Percentiles rank a stretch among this genome's conserved stretches.
Conservation (phyloP, 2,113 vertebrate genomes). For the Corynorhinus townsendii region DNA sequence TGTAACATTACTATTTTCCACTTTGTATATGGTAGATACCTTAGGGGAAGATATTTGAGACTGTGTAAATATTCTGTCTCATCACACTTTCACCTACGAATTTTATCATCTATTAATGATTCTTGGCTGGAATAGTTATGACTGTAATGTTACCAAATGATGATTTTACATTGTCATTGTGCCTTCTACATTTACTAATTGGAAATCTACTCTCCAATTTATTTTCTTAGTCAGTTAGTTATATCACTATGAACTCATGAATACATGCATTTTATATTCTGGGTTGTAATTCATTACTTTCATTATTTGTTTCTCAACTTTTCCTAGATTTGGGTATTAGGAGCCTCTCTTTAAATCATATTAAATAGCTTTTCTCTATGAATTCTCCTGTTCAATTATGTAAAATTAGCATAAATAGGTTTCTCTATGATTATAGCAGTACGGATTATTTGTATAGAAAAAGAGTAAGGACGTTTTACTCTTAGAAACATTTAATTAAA, state of each 20-base stretch:
- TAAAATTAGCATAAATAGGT: background rate
- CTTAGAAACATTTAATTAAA: background rate
- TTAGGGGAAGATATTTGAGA: background rate
- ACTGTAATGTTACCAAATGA: background rate
- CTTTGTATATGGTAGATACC: background rate
- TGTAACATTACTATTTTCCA: background rate
- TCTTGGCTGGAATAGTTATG: background rate
- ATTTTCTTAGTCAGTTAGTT: background rate
- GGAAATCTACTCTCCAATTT: background rate
- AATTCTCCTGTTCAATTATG: background rate
- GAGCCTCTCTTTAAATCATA: background rate
- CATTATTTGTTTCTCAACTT: conserved; percentile 8
- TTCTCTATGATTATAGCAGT: background rate
- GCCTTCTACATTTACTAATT: background rate
- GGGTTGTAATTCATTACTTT: background rate
- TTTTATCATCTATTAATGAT: background rate
- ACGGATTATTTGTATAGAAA: background rate
- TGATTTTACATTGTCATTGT: background rate
- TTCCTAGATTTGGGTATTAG: background rate
- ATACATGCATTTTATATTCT: background rate
- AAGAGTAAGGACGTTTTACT: background rate
- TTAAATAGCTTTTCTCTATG: background rate
- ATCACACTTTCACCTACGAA: background rate
- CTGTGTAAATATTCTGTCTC: background rate
- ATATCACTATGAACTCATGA: background rate